Evolutionary conservation across 2,113 vertebrate species (phyloP), one percentile per base, ranked within the genome.

Genomic region (Urocitellus parryii): DNA sequence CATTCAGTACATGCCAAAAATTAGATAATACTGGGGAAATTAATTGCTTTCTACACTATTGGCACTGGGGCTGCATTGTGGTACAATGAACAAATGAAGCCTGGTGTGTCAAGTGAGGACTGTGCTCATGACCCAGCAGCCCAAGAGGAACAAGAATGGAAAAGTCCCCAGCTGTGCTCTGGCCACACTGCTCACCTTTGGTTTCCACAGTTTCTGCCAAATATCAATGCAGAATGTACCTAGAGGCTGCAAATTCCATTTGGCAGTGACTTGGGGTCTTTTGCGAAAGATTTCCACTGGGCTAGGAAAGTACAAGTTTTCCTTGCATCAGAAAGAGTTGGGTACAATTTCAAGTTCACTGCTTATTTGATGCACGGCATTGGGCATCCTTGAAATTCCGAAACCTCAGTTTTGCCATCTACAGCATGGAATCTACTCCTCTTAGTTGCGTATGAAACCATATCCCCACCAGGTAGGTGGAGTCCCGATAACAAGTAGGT

Each of bases 21-120:
- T 98, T 90, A 93, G 96, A 95, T 98, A 98, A 98, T 97, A 97
- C 74, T 97, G 97, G 90, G 90, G 68, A 95, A 97, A 98, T 96
- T 97, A 97, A 98, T 97, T 98, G 98, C 67, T 82, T 98, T 98
- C 97, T 96, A 96, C 76, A 95, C 65, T 37, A 53, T 13, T 96
- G 86, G 97, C 97, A 96, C 95, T 67, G 96, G 92, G 61, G 37
- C 96, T 96, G 58, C 87, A 96, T 22, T 96, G 94, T 93, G 96
- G 96, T 92, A 39, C 72, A 96, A 96, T 97, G 96, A 97, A 94
- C 95, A 98, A 97, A 97, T 58, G 94, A 97, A 91, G 85, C 48
- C 97, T 96, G 95, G 96, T 76, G 34, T 84, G n/a, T 93, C 95
- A 93, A 90, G 67, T 1, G 16, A 95, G 89, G 67, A 96, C 97